phyloP scores from a whole-genome alignment of 2,888 invertebrate genomes.

The Caenorhabditis uteleia region DNA sequence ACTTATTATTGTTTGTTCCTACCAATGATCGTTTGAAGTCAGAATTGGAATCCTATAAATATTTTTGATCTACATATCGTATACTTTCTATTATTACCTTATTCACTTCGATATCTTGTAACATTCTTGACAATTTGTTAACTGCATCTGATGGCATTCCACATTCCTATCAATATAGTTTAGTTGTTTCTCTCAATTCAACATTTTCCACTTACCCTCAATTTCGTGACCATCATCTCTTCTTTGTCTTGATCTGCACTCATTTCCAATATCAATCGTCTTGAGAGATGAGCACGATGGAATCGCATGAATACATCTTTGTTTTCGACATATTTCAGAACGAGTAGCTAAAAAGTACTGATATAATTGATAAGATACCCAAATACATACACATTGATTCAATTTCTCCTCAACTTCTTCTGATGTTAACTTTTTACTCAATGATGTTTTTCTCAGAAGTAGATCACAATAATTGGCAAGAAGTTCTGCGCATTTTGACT shows the following conservation, averaged over 20 bases:
- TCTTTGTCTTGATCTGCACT: conserved; percentile 99
- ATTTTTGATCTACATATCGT: background rate
- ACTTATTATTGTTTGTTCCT: conserved; percentile 47
- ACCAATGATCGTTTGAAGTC: conserved; percentile 78
- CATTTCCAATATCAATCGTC: conserved; percentile 92
- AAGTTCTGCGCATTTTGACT: conserved; percentile 97
- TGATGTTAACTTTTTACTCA: conserved; percentile 92
- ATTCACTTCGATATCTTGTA: conserved; percentile 85
- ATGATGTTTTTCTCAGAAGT: conserved; percentile 90
- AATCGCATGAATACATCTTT: conserved; percentile 99
- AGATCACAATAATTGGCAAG: conserved; percentile 99
- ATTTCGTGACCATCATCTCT: conserved; percentile 98
- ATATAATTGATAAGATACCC: too few species aligned
- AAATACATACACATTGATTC: conserved; percentile 82
- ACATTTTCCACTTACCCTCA: conserved; percentile 71
- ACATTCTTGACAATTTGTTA: conserved; percentile 94
- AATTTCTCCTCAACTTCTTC: conserved; percentile 95
- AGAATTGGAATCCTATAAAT: conserved; percentile 77
- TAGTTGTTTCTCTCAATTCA: background rate
- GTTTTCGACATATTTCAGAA: conserved; percentile 97
- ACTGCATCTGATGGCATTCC: conserved; percentile 99
- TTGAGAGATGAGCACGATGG: conserved; percentile 95
- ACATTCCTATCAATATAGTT: conserved; percentile 79
- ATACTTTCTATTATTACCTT: conserved; percentile 7
- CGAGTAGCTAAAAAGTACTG: conserved; percentile 76